These are phyloP conservation scores for Cheilosia scutellata DNA, from an alignment of 2,888 invertebrate species.

Conservation along the genomic window DNA sequence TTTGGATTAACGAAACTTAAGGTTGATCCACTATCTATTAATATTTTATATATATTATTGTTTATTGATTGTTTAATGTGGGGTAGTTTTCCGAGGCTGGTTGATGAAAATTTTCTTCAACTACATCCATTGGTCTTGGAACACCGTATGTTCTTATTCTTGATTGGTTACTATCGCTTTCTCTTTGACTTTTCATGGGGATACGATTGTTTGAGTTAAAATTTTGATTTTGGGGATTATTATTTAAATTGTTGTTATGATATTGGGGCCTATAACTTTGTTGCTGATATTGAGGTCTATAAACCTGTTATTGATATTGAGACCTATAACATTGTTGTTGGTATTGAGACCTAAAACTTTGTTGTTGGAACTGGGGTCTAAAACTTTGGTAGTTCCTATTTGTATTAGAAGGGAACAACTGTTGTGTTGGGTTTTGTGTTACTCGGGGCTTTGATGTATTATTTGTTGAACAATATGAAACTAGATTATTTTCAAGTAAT, in stretches of 20 bases:
- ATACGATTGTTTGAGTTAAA: background rate
- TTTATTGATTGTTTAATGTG: background rate
- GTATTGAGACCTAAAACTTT: background rate
- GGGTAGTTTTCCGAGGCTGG: conserved; percentile 7
- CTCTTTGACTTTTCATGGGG: conserved; percentile 6
- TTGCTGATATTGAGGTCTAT: no score
- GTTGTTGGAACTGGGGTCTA: no score
- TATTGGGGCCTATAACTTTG: no score
- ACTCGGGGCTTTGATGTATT: background rate
- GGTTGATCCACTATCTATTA: background rate
- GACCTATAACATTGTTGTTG: conserved; percentile 4
- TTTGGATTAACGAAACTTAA: conserved; percentile 1
- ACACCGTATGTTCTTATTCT: background rate
- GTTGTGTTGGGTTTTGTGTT: background rate
- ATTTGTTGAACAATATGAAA: background rate
- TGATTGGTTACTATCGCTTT: conserved; percentile 3
- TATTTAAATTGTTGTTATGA: no score
- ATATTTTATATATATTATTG: conserved; percentile 14
- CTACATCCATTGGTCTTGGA: background rate
- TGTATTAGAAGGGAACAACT: background rate
- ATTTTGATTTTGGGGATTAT: background rate
- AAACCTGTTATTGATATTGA: background rate
- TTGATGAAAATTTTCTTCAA: background rate
- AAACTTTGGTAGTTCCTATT: background rate
- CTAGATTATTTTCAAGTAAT: conserved; percentile 2